phyloP scores from a whole-genome alignment of 2,888 invertebrate species.

The Rotaria sp. region DNA sequence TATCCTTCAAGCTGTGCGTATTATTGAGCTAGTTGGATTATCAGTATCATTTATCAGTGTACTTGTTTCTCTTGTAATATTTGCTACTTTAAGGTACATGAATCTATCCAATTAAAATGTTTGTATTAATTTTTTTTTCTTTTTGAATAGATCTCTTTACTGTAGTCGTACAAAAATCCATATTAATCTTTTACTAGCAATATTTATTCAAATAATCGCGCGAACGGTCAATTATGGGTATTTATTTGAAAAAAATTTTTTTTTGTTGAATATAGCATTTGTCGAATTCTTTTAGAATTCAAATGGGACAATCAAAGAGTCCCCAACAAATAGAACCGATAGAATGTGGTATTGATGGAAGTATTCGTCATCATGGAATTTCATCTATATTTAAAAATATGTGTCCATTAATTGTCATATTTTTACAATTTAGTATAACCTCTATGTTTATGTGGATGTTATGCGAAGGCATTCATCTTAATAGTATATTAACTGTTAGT shows the following conservation, averaged over 20 bases:
- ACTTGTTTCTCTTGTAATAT: constrained; percentile 70
- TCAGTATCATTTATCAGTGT: constrained; percentile 70
- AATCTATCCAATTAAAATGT: constrained; percentile 62
- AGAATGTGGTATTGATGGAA: not conserved
- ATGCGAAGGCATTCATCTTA: constrained; percentile 82
- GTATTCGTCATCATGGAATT: not conserved
- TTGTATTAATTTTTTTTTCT: constrained; percentile 55
- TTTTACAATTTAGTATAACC: constrained; percentile 78
- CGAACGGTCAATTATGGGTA: constrained; percentile 43
- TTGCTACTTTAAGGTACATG: constrained; percentile 70
- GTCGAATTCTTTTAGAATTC: constrained; percentile 6
- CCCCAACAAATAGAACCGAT: not conserved
- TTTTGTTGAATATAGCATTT: not conserved
- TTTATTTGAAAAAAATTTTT: not conserved
- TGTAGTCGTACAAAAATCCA: constrained; percentile 78
- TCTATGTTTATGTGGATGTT: constrained; percentile 75
- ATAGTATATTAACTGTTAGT: constrained; percentile 68
- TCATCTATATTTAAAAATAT: not conserved
- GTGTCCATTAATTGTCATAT: constrained; percentile 34
- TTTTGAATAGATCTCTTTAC: constrained; percentile 63
- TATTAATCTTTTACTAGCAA: constrained; percentile 74
- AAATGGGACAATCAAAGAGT: not conserved
- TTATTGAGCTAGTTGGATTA: constrained; percentile 74
- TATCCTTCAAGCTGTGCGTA: not conserved
- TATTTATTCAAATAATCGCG: constrained; percentile 61